These are phyloP conservation scores for Sesamia nonagrioides DNA, from an alignment of 1,140 invertebrate genomes.

Conservation along the genomic window DNA sequence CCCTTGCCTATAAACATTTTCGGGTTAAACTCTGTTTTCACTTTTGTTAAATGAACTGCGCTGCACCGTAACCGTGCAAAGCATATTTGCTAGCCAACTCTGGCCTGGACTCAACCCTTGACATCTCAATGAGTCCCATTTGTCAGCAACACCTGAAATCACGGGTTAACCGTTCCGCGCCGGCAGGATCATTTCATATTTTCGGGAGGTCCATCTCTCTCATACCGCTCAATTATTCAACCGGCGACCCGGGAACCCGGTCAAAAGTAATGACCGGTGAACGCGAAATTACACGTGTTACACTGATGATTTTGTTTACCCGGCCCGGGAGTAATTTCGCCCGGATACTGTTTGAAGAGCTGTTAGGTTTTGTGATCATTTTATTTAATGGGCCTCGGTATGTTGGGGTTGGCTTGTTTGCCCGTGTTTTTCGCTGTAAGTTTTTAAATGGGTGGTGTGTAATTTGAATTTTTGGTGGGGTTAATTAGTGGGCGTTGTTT, in stretches of 20 bases:
- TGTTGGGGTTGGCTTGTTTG: slow-evolving; percentile 59
- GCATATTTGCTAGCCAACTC: slow-evolving; percentile 7
- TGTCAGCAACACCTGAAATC: slow-evolving; percentile 62
- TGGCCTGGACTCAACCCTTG: slow-evolving; percentile 21
- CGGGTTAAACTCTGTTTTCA: not conserved
- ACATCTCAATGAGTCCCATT: slow-evolving; percentile 60
- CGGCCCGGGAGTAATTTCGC: slow-evolving; percentile 65
- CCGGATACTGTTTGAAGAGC: slow-evolving; percentile 71
- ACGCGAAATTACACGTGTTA: slow-evolving; percentile 81
- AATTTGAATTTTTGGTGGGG: not conserved
- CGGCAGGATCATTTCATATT: slow-evolving; percentile 82
- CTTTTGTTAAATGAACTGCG: not conserved
- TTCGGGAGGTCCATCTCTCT: slow-evolving; percentile 77
- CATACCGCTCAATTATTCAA: slow-evolving; percentile 81
- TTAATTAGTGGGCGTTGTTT: too few relatives aligned
- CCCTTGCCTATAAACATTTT: not conserved
- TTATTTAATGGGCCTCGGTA: slow-evolving; percentile 64
- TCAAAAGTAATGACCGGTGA: slow-evolving; percentile 80
- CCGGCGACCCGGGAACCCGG: slow-evolving; percentile 64
- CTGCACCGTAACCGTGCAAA: not conserved
- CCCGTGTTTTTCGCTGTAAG: slow-evolving; percentile 44
- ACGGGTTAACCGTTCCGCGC: slow-evolving; percentile 63
- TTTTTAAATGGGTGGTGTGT: slow-evolving; percentile 38
- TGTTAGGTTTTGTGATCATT: slow-evolving; percentile 81
- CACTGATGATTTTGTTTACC: slow-evolving; percentile 80